Percentiles rank a stretch among this genome's conserved stretches.
Evolutionary conservation across 1,140 invertebrate genomes (phyloP).

Genomic region (Dendroctonus ponderosae): DNA sequence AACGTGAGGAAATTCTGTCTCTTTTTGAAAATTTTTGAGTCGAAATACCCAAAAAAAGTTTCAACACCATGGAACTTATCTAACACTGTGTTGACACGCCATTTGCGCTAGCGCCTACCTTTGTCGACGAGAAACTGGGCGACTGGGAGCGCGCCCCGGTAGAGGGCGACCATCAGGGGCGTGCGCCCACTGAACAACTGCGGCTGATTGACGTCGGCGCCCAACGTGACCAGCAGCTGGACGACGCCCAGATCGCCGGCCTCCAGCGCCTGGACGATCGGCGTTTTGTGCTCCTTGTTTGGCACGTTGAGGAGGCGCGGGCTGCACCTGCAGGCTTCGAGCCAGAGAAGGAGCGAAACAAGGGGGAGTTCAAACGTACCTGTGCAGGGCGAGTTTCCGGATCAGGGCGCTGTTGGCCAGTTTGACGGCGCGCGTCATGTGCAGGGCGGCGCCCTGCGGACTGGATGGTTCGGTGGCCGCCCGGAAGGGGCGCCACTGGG

Average conservation of each 20-base stretch:
- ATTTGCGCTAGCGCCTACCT: no score
- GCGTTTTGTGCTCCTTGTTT: conserved; percentile 44
- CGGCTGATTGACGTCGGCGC: conserved; percentile 41
- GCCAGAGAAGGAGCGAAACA: neutral
- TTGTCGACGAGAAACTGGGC: conserved; percentile 51
- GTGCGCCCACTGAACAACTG: conserved; percentile 34
- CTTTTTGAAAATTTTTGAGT: no score
- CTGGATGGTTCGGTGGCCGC: conserved; percentile 36
- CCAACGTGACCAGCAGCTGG: conserved; percentile 40
- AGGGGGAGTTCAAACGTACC: conserved; percentile 14
- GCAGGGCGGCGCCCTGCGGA: conserved; percentile 38
- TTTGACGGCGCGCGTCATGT: conserved; percentile 41
- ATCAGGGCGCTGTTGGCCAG: conserved; percentile 38
- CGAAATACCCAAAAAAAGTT: no score
- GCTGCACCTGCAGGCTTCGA: conserved; percentile 31
- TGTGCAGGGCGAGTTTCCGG: conserved; percentile 38
- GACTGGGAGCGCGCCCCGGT: conserved; percentile 40
- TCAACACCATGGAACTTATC: no score
- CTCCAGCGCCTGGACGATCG: conserved; percentile 40
- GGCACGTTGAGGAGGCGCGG: conserved; percentile 40
- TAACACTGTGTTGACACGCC: no score
- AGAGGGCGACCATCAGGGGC: conserved; percentile 43
- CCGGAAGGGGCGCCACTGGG: conserved; percentile 41
- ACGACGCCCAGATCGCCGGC: conserved; percentile 36
- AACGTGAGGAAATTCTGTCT: no score